Conservation (phyloP, 2,113 vertebrate species). For the Cebidichthys violaceus region DNA sequence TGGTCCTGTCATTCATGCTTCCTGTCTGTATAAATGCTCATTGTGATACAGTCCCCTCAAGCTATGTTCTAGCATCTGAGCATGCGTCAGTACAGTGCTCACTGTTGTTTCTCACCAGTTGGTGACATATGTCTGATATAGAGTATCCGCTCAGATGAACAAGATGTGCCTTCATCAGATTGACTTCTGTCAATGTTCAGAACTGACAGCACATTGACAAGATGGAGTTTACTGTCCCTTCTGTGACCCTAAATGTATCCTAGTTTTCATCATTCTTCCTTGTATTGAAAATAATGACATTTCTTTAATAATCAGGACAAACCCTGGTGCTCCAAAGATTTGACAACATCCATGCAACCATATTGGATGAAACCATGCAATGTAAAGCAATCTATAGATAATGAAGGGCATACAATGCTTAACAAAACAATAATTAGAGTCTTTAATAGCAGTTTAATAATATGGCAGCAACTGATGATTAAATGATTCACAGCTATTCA, state of each 20-base stretch:
- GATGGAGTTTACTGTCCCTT: conserved; percentile 19
- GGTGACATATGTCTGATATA: conserved; percentile 62
- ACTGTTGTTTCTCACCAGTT: conserved; percentile 67
- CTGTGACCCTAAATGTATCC: conserved; percentile 9
- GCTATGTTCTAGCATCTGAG: conserved; percentile 57
- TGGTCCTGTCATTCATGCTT: conserved; percentile 65
- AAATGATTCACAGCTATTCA: not conserved
- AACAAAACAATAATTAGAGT: not conserved
- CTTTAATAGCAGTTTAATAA: not conserved
- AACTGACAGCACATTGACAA: conserved; percentile 33
- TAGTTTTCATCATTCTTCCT: not conserved
- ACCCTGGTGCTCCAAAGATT: conserved; percentile 1
- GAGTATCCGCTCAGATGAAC: conserved; percentile 59
- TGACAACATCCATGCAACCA: not conserved
- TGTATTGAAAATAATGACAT: not conserved
- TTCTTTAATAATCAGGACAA: not conserved
- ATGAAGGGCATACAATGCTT: not conserved
- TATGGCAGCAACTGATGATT: not conserved
- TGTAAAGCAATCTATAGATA: not conserved
- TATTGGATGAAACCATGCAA: not conserved
- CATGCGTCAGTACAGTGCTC: conserved; percentile 69
- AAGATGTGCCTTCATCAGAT: conserved; percentile 65
- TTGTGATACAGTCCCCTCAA: conserved; percentile 68
- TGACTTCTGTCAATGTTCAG: conserved; percentile 41
- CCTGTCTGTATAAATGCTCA: conserved; percentile 66